These are phyloP conservation scores for Synchiropus splendidus DNA, from an alignment of 2,113 vertebrate species.

Conservation along the genomic window DNA sequence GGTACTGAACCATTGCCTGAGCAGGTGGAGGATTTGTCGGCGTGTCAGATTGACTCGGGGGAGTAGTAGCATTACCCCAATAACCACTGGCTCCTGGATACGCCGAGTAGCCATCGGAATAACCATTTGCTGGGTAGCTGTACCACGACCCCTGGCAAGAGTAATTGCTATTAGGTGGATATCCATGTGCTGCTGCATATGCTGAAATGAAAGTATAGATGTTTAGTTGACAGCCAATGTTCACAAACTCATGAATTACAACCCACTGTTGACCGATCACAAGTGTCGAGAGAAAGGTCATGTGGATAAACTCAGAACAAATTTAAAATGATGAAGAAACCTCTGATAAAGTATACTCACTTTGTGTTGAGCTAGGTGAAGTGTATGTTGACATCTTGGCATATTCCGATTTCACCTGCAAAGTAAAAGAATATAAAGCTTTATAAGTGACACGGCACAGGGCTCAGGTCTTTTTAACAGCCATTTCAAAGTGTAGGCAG, in stretches of 20 bases:
- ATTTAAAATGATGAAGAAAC: constrained; percentile 1
- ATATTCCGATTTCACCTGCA: constrained; percentile 63
- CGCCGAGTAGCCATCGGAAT: constrained; percentile 63
- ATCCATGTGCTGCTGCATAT: constrained; percentile 66
- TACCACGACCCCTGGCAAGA: constrained; percentile 70
- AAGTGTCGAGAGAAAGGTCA: constrained; percentile 18
- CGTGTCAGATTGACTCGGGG: constrained; percentile 66
- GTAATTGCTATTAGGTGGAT: constrained; percentile 68
- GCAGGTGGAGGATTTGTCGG: constrained; percentile 68
- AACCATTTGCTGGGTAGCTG: constrained; percentile 69
- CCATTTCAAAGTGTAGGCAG: constrained; percentile 43
- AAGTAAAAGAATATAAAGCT: not conserved
- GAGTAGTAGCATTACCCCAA: constrained; percentile 65
- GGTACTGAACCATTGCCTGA: constrained; percentile 75
- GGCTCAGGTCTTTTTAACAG: not conserved
- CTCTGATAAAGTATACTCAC: constrained; percentile 40
- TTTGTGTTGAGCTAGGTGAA: constrained; percentile 57
- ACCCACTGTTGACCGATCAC: constrained; percentile 27
- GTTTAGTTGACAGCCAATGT: constrained; percentile 39
- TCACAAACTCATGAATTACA: constrained; percentile 16
- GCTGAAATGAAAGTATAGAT: constrained; percentile 69
- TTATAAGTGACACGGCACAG: not conserved
- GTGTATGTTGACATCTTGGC: constrained; percentile 52
- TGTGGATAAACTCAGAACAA: constrained; percentile 15
- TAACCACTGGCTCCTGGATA: constrained; percentile 66